Percentiles rank a stretch among this genome's conserved stretches.
Conservation (phyloP, 64 coral and sea anemone genomes). For the Actinia tenebrosa region DNA sequence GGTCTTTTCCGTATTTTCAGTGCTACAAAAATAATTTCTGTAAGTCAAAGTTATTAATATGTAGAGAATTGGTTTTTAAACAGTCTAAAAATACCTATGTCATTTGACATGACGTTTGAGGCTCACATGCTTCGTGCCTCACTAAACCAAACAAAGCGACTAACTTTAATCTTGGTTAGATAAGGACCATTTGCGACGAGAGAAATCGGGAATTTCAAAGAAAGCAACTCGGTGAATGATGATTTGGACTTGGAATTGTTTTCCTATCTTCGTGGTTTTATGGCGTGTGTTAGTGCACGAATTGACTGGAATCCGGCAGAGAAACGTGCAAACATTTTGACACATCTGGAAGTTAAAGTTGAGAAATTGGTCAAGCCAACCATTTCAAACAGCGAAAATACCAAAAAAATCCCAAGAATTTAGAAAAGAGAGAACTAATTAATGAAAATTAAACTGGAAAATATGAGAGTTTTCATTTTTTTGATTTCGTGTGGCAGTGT, state of each 20-base stretch:
- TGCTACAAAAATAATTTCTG: neutral
- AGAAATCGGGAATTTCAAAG: neutral
- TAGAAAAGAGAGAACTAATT: neutral
- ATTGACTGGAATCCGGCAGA: neutral
- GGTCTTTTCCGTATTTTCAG: neutral
- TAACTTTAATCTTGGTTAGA: neutral
- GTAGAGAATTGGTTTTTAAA: neutral
- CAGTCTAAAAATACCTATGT: neutral
- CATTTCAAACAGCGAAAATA: too few species aligned
- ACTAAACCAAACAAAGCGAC: neutral
- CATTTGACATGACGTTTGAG: neutral
- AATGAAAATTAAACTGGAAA: neutral
- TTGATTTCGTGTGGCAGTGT: neutral
- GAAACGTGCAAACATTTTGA: neutral
- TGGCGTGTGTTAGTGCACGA: neutral
- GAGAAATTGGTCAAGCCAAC: too few species aligned
- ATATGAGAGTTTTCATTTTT: neutral
- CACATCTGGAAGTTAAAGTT: neutral
- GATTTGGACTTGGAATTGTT: neutral
- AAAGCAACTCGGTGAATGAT: neutral
- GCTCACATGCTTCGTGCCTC: neutral
- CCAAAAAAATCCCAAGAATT: too few species aligned
- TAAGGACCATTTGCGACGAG: neutral
- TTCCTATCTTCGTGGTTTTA: neutral
- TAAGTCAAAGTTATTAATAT: neutral